Percentiles rank a stretch among this genome's conserved stretches.
Evolutionary conservation across 35 echinoderm and acorn worm genomes (phyloP).

Genomic region (Lytechinus variegatus): DNA sequence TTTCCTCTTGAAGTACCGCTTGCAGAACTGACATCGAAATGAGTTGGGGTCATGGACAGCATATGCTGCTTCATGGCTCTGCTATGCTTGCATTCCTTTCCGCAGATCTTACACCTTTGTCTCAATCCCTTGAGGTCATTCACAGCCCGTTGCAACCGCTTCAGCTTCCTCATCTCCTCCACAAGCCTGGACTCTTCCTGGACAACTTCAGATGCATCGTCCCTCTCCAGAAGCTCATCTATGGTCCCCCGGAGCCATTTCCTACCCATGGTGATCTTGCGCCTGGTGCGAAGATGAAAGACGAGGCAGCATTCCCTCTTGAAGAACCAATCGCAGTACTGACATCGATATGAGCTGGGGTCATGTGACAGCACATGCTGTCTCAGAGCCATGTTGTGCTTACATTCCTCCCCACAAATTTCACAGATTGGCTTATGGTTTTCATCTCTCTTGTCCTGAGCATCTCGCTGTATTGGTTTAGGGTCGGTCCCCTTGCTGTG

Average conservation of each 20-base stretch:
- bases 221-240: not conserved
- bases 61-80: not conserved
- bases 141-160: not conserved
- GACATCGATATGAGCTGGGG: not conserved
- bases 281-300: not conserved
- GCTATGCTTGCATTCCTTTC: not conserved
- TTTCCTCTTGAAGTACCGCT: slow-evolving; percentile 20
- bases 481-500: not conserved
- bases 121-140: not conserved
- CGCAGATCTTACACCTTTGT: not conserved
- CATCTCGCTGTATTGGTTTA: not conserved
- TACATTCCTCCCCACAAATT: not conserved
- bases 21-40: not conserved
- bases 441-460: not conserved
- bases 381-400: not conserved
- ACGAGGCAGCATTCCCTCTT: not conserved
- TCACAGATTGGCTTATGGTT: slow-evolving; percentile 16
- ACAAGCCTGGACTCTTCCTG: not conserved
- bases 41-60: slow-evolving; percentile 24
- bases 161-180: not conserved
- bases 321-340: not conserved
- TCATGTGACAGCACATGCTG: not conserved
- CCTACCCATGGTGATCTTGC: not conserved
- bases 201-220: not conserved
- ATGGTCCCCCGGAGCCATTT: not conserved